Base-by-base conservation (phyloP, 1,140 invertebrate species). In the Chrysomallon squamiferum region DNA sequence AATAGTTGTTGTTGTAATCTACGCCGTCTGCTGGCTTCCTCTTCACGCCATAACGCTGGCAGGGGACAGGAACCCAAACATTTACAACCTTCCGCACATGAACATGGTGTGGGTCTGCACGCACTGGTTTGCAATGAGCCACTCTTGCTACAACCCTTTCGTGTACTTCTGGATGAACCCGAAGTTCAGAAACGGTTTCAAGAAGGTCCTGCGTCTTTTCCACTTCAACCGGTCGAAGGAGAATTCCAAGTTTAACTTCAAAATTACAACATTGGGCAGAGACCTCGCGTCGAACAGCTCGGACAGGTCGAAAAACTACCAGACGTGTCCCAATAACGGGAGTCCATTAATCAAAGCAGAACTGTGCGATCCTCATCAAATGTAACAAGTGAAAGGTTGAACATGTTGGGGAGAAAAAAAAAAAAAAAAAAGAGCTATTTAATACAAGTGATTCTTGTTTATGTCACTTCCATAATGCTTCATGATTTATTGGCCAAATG, bases 161-260 rank as follows among this genome's bases (percentile, higher is more conserved):
- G 95, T 97, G 73, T 96, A 96, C 84, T 94, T 93, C 82, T 95
- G 93, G 88, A 94, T 96, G 92, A 95, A 95, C 84, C 89, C 90
- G 1, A 87, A 90, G 32, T 95, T 94, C 79, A 87, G 93, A 6
- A 73, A 77, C 27, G 87, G 86, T 20, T 87, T 88, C 71, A 70
- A 71, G 49, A 69, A 59, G 45, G 58, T 82, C 27, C 71, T 72
- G 50, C 50, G 50, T 1, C 25, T 54, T 30, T 27, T 54, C 29
- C n/a, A 54, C 15, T 18, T 54, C 3, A 2, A 13, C 22, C n/a
- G 25, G 29, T 13, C 29, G 50, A 54, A 54, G 25, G 25, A 54
- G 15, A 54, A 54, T 38, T 38, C 35, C 35, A 38, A 5, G 35
- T 38, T 38, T 38, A 38, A 15, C 15, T 38, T 38, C 35, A 38